Evolutionary conservation across 1,140 invertebrate species (phyloP).

Genomic region (Drosophila serrata): DNA sequence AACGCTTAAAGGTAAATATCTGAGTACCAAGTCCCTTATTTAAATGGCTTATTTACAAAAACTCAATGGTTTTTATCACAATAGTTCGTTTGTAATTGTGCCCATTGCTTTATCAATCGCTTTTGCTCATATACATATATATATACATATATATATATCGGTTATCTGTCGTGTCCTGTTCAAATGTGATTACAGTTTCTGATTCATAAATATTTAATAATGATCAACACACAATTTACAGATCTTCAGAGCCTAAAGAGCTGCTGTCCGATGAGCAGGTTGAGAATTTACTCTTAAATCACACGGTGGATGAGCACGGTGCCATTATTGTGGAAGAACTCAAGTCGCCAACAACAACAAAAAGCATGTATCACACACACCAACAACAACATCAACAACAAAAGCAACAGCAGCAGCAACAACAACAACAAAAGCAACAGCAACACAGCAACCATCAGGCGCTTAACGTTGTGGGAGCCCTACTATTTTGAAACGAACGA

Average conservation of each 20-base stretch:
- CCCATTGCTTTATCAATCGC: conserved; percentile 1
- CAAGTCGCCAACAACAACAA: conserved; percentile 68
- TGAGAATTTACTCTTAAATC: conserved; percentile 84
- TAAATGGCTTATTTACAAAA: neutral
- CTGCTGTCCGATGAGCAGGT: conserved; percentile 84
- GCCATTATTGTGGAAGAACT: conserved; percentile 80
- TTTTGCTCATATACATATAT: conserved; percentile 2
- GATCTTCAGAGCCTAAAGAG: conserved; percentile 84
- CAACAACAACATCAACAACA: conserved; percentile 55
- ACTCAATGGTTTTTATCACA: neutral
- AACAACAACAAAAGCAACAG: conserved; percentile 45
- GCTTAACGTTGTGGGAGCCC: conserved; percentile 62
- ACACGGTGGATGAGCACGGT: conserved; percentile 78
- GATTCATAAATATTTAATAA: conserved; percentile 18
- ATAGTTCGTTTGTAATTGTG: neutral
- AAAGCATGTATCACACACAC: conserved; percentile 59
- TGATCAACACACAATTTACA: conserved; percentile 69
- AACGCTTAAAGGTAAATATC: neutral
- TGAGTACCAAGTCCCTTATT: neutral
- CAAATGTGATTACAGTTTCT: neutral
- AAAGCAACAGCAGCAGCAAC: conserved; percentile 50
- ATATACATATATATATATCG: neutral
- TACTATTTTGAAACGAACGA: conserved; percentile 56
- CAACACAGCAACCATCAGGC: conserved; percentile 52
- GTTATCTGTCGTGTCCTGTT: conserved; percentile 7